phyloP scores from a whole-genome alignment of 2,113 vertebrate species.

The Erinaceus europaeus region DNA sequence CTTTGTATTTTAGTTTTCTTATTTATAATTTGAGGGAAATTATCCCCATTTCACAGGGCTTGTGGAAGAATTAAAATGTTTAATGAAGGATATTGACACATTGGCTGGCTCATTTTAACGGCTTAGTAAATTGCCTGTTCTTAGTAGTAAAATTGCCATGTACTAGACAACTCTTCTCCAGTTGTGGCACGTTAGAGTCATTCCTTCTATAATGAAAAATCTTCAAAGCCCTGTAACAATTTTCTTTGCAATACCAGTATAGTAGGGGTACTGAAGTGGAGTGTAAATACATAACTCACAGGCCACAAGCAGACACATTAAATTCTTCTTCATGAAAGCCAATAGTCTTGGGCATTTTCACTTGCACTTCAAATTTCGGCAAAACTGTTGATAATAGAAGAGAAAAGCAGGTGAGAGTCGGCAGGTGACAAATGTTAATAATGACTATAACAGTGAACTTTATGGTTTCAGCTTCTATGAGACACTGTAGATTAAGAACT shows the following conservation, averaged over 20 bases:
- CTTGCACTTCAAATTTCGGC: slow-evolving; percentile 78
- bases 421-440: not conserved
- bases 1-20: not conserved
- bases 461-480: too few relatives aligned
- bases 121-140: not conserved
- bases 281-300: slow-evolving; percentile 27
- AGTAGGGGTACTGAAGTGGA: not conserved
- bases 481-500: not conserved
- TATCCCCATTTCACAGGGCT: not conserved
- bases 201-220: not conserved
- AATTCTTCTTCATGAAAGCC: slow-evolving; percentile 69
- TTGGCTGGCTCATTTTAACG: not conserved
- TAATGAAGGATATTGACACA: not conserved
- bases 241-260: not conserved
- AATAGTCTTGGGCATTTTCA: slow-evolving; percentile 76
- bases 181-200: not conserved
- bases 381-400: slow-evolving; percentile 73
- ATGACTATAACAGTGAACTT: not conserved
- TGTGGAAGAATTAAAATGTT: not conserved
- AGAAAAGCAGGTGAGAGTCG: not conserved
- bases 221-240: not conserved
- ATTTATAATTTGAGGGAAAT: not conserved
- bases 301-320: not conserved
- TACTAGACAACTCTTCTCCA: not conserved
- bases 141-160: not conserved